Evolutionary conservation across 2,888 invertebrate genomes (phyloP).

Genomic region (Leucophora obtusa): DNA sequence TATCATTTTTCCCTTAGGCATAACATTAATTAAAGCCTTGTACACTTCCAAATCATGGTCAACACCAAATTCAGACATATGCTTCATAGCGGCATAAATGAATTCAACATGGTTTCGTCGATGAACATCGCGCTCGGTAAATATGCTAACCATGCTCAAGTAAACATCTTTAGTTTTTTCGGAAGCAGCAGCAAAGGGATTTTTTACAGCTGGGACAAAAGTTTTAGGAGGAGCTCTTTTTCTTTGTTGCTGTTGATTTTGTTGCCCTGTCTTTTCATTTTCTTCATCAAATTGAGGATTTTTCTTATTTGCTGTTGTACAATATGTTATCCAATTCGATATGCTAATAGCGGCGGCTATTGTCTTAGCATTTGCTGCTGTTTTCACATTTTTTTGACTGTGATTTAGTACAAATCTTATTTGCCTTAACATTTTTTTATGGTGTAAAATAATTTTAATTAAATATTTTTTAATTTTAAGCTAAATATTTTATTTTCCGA

Average conservation of each 20-base stretch:
- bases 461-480: not conserved
- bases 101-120: conserved; percentile 95
- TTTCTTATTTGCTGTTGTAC: conserved; percentile 27
- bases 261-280: not conserved
- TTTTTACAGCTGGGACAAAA: conserved; percentile 71
- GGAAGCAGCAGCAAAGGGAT: conserved; percentile 72
- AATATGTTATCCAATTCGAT: conserved; percentile 19
- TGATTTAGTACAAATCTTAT: conserved; percentile 24
- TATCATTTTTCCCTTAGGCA: conserved; percentile 93
- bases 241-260: conserved; percentile 22
- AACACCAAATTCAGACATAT: conserved; percentile 94
- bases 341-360: not conserved
- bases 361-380: not conserved
- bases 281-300: conserved; percentile 6
- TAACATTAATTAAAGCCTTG: conserved; percentile 89
- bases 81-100: conserved; percentile 91
- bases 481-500: not conserved
- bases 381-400: not conserved
- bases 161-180: conserved; percentile 82
- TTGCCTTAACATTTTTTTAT: conserved; percentile 32
- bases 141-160: conserved; percentile 86
- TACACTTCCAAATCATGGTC: conserved; percentile 92
- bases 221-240: conserved; percentile 21
- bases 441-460: not conserved
- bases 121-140: conserved; percentile 83